Conservation (phyloP, 2,888 invertebrate species). For the Temnothorax unifasciatus region DNA sequence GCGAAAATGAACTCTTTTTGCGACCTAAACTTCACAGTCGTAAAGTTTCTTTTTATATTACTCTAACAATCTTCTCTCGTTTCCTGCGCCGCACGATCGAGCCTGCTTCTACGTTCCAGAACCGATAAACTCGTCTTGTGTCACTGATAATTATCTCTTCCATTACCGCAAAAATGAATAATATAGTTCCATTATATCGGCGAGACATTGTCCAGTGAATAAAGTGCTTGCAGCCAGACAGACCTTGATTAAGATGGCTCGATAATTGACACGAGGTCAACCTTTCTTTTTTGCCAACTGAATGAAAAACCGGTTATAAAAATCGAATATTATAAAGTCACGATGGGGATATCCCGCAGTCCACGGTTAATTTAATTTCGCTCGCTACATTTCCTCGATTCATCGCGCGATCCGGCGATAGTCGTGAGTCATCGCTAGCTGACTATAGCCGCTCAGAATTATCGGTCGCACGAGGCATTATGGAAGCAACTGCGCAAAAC, state of each 20-base stretch:
- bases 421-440: slow-evolving; percentile 15
- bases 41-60: background rate
- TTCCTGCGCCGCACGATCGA: background rate
- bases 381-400: slow-evolving; percentile 17
- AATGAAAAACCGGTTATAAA: slow-evolving; percentile 10
- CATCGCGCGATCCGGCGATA: background rate
- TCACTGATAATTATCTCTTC: slow-evolving; percentile 45
- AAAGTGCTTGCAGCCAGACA: slow-evolving; percentile 31
- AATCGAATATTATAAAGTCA: slow-evolving; percentile 31
- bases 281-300: background rate
- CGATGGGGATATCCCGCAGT: background rate
- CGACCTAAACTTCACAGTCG: background rate
- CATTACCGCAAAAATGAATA: slow-evolving; percentile 72
- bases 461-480: background rate
- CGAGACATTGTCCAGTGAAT: slow-evolving; percentile 11
- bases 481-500: slow-evolving; percentile 13
- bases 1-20: slow-evolving; percentile 8
- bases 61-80: background rate
- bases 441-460: slow-evolving; percentile 24
- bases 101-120: background rate
- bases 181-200: slow-evolving; percentile 76
- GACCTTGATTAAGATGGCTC: slow-evolving; percentile 55
- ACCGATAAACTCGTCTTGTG: slow-evolving; percentile 7
- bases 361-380: slow-evolving; percentile 9
- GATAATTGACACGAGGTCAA: slow-evolving; percentile 32